Evolutionary conservation across 2,113 vertebrate genomes (phyloP), one percentile per base, ranked within the genome.

Genomic region (Zootoca vivipara): DNA sequence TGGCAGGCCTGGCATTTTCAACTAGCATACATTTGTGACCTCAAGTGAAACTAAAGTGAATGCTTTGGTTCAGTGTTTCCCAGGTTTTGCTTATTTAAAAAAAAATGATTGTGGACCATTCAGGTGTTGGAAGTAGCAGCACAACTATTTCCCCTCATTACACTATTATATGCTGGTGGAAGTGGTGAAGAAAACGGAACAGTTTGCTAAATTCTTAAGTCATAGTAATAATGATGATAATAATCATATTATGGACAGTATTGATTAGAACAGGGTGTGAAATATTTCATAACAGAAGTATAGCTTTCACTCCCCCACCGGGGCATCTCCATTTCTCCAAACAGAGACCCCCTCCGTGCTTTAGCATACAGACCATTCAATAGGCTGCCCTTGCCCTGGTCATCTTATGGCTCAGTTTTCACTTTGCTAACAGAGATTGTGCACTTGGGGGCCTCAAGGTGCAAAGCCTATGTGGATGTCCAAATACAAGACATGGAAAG

Each of bases 11-110:
- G 86, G 80, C 92, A 87, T 96, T 97, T 97, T 96, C 94, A 94
- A 96, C 95, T 96, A 95, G 96, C 96, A 97, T 96, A 97, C 96
- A 94, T 96, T 94, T 96, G 95, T 96, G 96, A 96, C 95, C 95
- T 97, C 92, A 93, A 97, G 94, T 94, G 91, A 95, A 95, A 95
- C 91, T 93, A 92, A 96, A 96, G 87, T 95, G 93, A 96, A 96
- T 93, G 87, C 93, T 96, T 62, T 95, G 92, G 92, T 94, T 96
- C 89, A 95, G 90, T 92, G 88, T 91, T 90, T 94, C 93, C 90
- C 85, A 93, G 91, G 93, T 94, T 92, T 89, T 91, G 92, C 91
- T 90, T 83, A 87, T 70, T 30, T 89, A 83, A 91, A 92, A 89
- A 92, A 93, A 95, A 90, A 87, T 64, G 91, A 91, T 93, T 1